Percentiles rank a stretch among this genome's conserved stretches.
Conservation (phyloP, 2,797 vertebrate species). For the Intellagama lesueurii region DNA sequence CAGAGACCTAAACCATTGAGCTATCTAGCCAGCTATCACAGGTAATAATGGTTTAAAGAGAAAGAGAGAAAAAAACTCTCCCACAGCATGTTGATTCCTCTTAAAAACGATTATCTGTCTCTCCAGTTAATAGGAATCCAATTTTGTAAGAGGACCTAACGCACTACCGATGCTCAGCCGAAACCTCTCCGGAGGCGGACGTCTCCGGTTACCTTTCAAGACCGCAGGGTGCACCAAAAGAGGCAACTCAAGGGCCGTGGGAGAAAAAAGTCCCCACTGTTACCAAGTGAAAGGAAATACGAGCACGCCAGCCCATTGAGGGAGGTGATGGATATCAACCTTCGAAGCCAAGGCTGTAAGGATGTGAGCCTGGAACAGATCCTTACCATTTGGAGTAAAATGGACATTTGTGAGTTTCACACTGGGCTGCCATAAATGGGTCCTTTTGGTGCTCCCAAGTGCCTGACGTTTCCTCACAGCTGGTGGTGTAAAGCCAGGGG, state of each 20-base stretch:
- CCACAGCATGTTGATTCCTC: accelerated
- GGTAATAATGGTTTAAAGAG: too few species aligned
- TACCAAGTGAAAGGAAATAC: not conserved
- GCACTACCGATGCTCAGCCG: not conserved
- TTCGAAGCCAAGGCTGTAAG: not conserved
- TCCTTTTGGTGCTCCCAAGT: too few species aligned
- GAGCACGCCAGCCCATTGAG: not conserved
- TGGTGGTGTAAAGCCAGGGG: not conserved
- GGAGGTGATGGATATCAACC: accelerated
- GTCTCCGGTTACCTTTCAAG: not conserved
- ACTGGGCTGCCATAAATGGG: too few species aligned
- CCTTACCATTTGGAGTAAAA: not conserved
- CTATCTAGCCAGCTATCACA: too few species aligned
- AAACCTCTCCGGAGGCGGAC: not conserved
- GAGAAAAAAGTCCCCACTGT: not conserved
- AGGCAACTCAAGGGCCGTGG: not conserved
- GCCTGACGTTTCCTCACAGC: too few species aligned
- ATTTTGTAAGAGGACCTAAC: not conserved
- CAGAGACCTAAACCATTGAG: too few species aligned
- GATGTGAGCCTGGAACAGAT: not conserved
- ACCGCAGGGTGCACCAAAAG: accelerated
- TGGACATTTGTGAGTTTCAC: not conserved
- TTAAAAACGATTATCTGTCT: not conserved
- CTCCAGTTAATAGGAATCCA: not conserved
- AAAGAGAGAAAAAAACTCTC: too few species aligned